phyloP scores from a whole-genome alignment of 2,113 vertebrate species.

The Thymallus thymallus region DNA sequence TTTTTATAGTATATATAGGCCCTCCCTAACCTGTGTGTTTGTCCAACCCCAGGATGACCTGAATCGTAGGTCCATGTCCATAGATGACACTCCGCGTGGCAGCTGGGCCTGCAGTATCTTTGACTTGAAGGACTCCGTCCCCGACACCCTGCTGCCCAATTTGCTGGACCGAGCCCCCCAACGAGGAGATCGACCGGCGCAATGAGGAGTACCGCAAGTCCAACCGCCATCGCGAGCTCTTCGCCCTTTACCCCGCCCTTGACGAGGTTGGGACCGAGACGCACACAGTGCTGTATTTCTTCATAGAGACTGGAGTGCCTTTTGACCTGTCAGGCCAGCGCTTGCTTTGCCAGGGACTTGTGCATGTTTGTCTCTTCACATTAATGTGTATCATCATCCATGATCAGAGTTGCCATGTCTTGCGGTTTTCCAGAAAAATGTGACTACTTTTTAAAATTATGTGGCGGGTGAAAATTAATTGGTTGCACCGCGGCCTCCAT shows the following conservation, averaged over 20 bases:
- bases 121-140: constrained; percentile 95
- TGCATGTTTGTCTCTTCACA: not conserved
- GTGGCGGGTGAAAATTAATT: too few species aligned
- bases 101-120: constrained; percentile 99
- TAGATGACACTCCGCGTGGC: constrained; percentile 95
- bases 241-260: constrained; percentile 90
- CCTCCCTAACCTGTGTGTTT: not conserved
- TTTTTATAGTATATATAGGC: not conserved
- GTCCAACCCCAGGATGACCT: constrained; percentile 86
- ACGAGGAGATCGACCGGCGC: constrained; percentile 95
- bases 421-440: too few species aligned
- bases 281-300: not conserved
- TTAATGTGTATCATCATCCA: not conserved
- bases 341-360: not conserved
- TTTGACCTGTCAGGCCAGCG: not conserved
- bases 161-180: constrained; percentile 92
- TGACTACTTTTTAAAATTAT: too few species aligned
- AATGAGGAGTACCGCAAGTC: constrained; percentile 94
- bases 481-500: too few species aligned
- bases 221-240: constrained; percentile 89
- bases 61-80: constrained; percentile 95
- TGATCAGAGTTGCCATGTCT: not conserved
- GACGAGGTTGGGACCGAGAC: constrained; percentile 81
- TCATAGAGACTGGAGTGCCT: not conserved
- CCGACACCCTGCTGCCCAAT: constrained; percentile 90